Evolutionary conservation across 1,140 invertebrate species (phyloP).

Genomic region (Varroa destructor): DNA sequence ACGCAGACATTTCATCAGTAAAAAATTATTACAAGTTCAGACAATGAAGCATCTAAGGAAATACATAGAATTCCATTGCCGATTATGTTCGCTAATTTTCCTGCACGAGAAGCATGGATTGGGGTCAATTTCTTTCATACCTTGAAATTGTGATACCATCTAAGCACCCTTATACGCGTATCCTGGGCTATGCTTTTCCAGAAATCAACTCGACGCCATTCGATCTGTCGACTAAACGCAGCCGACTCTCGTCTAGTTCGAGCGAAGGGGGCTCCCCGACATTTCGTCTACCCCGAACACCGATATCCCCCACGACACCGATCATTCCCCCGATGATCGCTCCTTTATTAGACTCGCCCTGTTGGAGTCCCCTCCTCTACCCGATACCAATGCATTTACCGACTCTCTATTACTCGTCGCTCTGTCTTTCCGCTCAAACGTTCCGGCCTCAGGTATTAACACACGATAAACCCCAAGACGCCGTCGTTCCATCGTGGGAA

Average conservation of each 20-base stretch:
- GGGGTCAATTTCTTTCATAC: too few relatives aligned
- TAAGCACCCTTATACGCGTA: too few relatives aligned
- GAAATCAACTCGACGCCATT: slow-evolving; percentile 27
- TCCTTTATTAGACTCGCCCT: background rate
- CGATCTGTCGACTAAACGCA: slow-evolving; percentile 15
- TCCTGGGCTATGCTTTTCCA: background rate
- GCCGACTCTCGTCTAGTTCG: slow-evolving; percentile 8
- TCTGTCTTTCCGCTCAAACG: slow-evolving; percentile 21
- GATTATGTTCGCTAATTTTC: too few relatives aligned
- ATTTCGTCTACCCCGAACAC: slow-evolving; percentile 13
- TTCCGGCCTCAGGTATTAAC: slow-evolving; percentile 20
- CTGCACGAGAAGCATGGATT: too few relatives aligned
- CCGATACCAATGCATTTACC: slow-evolving; percentile 5
- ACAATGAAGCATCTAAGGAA: too few relatives aligned
- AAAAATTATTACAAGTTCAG: too few relatives aligned
- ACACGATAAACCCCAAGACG: slow-evolving; percentile 18
- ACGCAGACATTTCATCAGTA: too few relatives aligned
- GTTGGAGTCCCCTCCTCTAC: slow-evolving; percentile 20
- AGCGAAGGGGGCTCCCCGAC: slow-evolving; percentile 22
- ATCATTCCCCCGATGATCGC: slow-evolving; percentile 27
- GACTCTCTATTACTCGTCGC: slow-evolving; percentile 11
- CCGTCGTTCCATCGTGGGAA: slow-evolving; percentile 21
- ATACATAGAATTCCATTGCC: too few relatives aligned
- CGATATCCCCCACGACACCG: slow-evolving; percentile 21
- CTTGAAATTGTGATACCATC: too few relatives aligned